phyloP scores from a whole-genome alignment of 2,888 invertebrate species.

The Lithodes maja region DNA sequence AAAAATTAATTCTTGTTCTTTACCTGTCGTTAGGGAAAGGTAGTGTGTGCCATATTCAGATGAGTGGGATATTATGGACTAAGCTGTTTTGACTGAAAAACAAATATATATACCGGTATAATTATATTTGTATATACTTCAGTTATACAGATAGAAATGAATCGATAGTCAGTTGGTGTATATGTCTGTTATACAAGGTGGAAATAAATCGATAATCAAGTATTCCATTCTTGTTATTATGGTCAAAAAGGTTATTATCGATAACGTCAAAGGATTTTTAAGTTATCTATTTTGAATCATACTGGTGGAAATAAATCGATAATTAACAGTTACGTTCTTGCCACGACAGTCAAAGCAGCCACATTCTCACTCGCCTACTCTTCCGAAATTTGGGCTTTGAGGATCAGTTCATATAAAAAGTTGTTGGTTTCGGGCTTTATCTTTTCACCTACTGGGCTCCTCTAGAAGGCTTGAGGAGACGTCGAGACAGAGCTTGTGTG shows the following conservation, averaged over 20 bases:
- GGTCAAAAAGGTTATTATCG: too few species aligned
- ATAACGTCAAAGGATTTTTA: too few species aligned
- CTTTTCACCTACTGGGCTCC: slow-evolving; percentile 8
- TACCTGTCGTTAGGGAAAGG: slow-evolving; percentile 37
- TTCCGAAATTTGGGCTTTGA: slow-evolving; percentile 45
- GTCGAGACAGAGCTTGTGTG: background rate
- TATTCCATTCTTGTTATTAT: too few species aligned
- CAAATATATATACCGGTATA: background rate
- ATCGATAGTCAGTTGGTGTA: too few species aligned
- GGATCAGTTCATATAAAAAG: slow-evolving; percentile 30
- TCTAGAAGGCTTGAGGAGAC: background rate
- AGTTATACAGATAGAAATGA: too few species aligned
- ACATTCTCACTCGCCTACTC: background rate
- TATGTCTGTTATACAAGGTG: too few species aligned
- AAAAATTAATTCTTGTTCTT: background rate
- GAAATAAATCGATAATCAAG: too few species aligned
- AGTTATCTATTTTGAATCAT: too few species aligned
- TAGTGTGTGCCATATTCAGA: slow-evolving; percentile 50
- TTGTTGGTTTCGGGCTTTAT: slow-evolving; percentile 4
- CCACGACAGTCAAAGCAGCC: background rate
- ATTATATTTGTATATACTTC: too few species aligned
- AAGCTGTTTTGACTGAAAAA: background rate
- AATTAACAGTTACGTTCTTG: background rate
- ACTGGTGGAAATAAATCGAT: too few species aligned
- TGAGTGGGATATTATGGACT: background rate